phyloP scores from a whole-genome alignment of 2,113 vertebrate species.

The Arizona elegans region DNA sequence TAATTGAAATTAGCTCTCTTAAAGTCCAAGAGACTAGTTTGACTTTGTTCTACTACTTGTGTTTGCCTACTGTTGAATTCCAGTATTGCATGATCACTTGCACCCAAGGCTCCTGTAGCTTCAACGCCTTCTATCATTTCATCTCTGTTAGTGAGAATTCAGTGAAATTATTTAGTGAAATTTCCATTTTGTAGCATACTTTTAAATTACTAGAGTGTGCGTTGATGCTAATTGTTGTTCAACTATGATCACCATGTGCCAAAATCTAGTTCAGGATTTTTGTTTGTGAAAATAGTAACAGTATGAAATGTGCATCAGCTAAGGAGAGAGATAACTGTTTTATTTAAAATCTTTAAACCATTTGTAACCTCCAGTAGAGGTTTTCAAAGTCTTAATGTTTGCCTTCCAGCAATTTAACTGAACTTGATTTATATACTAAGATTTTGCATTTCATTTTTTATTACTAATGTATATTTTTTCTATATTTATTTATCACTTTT shows the following conservation, averaged over 20 bases:
- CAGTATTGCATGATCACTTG: no score
- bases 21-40: no score
- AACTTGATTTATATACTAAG: background rate
- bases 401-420: background rate
- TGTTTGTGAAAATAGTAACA: background rate
- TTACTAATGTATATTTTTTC: background rate
- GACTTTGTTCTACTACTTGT: no score
- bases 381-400: background rate
- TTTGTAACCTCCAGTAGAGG: background rate
- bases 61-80: no score
- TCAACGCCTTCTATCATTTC: no score
- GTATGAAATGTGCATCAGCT: background rate
- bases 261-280: conserved; percentile 8
- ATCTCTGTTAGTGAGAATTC: no score
- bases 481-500: background rate
- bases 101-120: no score
- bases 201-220: background rate
- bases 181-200: background rate
- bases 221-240: background rate
- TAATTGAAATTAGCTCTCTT: no score
- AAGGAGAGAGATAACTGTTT: background rate
- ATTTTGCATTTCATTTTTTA: background rate
- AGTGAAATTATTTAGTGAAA: background rate
- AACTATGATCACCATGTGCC: background rate
- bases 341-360: background rate